phyloP scores from a whole-genome alignment of 2,888 invertebrate species.

The Biston betularia region DNA sequence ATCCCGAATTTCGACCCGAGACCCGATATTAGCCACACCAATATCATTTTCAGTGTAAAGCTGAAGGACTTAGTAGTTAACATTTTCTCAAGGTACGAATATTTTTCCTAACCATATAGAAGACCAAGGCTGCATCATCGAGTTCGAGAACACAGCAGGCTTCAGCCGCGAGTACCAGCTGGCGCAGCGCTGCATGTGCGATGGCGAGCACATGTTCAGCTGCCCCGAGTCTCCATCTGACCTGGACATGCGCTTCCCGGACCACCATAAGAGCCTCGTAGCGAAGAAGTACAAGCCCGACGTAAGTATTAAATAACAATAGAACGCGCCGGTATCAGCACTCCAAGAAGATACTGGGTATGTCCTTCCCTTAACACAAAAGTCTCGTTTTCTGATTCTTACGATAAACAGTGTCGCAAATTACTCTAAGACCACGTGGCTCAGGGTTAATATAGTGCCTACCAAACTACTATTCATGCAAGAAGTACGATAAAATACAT shows the following conservation, averaged over 20 bases:
- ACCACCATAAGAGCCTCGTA: constrained; percentile 89
- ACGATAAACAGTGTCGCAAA: neutral
- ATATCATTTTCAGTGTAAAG: too few relatives aligned
- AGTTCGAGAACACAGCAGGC: constrained; percentile 97
- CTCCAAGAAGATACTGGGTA: neutral
- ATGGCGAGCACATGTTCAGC: constrained; percentile 98
- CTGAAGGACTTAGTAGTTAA: neutral
- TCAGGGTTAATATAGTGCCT: too few relatives aligned
- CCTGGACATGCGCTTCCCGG: constrained; percentile 88
- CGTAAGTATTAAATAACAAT: constrained; percentile 60
- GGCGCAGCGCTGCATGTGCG: constrained; percentile 98
- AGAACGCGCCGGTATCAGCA: neutral
- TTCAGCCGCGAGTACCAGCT: constrained; percentile 97
- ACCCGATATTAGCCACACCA: too few relatives aligned
- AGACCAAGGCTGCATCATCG: constrained; percentile 95
- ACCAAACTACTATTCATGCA: too few relatives aligned
- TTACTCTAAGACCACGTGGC: too few relatives aligned
- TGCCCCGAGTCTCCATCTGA: constrained; percentile 87
- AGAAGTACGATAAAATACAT: too few relatives aligned
- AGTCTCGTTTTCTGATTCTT: too few relatives aligned
- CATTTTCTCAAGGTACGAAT: neutral
- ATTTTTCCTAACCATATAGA: constrained; percentile 71
- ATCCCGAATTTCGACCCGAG: too few relatives aligned
- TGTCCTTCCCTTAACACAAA: too few relatives aligned
- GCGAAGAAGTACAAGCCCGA: constrained; percentile 91